Base-by-base conservation (phyloP, 2,797 vertebrate genomes). In the Macroramphosus scolopax region DNA sequence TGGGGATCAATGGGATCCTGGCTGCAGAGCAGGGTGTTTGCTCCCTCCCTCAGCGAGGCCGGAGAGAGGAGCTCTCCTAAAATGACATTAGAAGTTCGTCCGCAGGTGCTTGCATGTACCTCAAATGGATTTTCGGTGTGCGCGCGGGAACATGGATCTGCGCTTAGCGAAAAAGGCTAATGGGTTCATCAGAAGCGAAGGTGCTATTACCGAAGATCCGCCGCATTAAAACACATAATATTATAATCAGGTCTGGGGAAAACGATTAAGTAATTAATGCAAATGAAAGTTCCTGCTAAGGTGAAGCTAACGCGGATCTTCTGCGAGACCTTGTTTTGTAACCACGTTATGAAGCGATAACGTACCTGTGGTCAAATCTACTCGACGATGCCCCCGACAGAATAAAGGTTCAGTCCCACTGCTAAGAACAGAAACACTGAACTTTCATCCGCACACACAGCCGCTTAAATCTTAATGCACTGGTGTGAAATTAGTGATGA, bases 201-300 rank as follows among this genome's bases (percentile, higher is more conserved):
- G 55, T 29, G 61, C 55, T 40, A 72, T 77, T 77, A 77, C 53
- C 51, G 55, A 16, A 66, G 30, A 76, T 74, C 62, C 49, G 41
- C 54, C 51, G 65, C 51, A 63, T 54, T 22, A 6, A 6, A 72
- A 69, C 37, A 47, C 37, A 48, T 42, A 12, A 13, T 36, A 56
- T 59, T 75, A 53, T 63, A 68, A 77, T 68, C 46, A 66, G 34
- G 18, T 40, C 40, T 37, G 6, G 33, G 55, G 68, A 35, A 66
- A 69, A 72, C 63, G 26, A 55, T 57, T 8, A 47, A 54, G 43
- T 63, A 56, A 72, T 80, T 64, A 72, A 75, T 69, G 71, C 59
- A 66, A 83, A 81, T 78, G 42, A 63, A 74, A 71, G 47, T 51
- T 61, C 53, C 68, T 1, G 14, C 61, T 25, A 18, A 35, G 25